Base-by-base conservation (phyloP, 2,113 vertebrate species). In the Telmatochromis brachygnathus region DNA sequence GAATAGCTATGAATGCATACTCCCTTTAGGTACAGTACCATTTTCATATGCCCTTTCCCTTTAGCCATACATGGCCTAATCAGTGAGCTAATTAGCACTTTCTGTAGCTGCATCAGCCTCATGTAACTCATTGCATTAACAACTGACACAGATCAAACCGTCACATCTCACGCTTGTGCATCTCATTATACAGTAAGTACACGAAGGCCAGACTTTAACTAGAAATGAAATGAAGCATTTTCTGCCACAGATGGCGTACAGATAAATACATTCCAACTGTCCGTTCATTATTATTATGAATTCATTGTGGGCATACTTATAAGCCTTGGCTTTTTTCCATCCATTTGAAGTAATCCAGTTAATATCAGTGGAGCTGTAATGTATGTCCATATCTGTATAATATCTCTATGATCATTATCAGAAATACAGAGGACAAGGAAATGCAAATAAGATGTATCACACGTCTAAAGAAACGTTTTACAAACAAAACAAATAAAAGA, bases 41-140 rank as follows among this genome's bases (percentile, higher is more conserved):
- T 85, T 15, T 90, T 58, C 86, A 89, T 83, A 85, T 88, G 88
- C 86, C 77, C 83, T 89, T 53, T 83, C 77, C 92, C 92, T 82
- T 93, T 79, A 94, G 87, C 93, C 73, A 93, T 90, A 89, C 87
- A 65, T 79, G 91, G 90, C 87, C 93, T 94, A 94, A 94, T 96
- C 94, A 94, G 86, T 37, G 15, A 47, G 89, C 84, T 94, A 94
- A 96, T 95, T 95, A 96, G 85, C 85, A 4, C 81, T 92, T 87
- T 90, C 86, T 93, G 88, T 92, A 93, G 89, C 80, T 81, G 73
- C 81, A 70, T 87, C 81, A 73, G 85, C 89, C 73, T 89, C 88
- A 56, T 94, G 89, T 94, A 92, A 94, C 92, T 96, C 95, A 94
- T 94, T 93, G 91, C 92, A 92, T 95, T 91, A 95, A 95, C 92